Percentiles rank a stretch among this genome's conserved stretches.
Evolutionary conservation across 2,113 vertebrate genomes (phyloP).

Genomic region (Leptobrachium ailaonicum): DNA sequence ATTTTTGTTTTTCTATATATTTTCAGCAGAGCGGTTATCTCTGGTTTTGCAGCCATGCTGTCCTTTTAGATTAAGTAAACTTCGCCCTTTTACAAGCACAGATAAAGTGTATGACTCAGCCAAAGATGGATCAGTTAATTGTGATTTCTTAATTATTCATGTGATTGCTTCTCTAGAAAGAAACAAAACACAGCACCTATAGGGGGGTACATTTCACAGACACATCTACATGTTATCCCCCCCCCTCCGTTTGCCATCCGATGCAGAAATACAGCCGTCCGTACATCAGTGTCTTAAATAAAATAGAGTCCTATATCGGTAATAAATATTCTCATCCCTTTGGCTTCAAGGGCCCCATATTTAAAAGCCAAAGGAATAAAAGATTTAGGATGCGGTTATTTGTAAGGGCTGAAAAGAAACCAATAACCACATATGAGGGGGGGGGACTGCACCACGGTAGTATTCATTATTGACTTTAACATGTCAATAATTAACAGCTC

Average conservation of each 20-base stretch:
- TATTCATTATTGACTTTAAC: slow-evolving; percentile 48
- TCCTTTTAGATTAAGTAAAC: slow-evolving; percentile 7
- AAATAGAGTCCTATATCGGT: slow-evolving; percentile 22
- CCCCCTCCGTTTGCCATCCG: too few relatives aligned
- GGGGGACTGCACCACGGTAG: slow-evolving; percentile 28
- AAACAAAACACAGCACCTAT: slow-evolving; percentile 25
- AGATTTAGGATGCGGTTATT: slow-evolving; percentile 41
- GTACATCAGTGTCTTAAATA: neutral
- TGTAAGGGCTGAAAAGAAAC: slow-evolving; percentile 32
- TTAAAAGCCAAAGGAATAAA: neutral
- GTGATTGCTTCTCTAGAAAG: slow-evolving; percentile 26
- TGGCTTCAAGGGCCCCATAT: neutral
- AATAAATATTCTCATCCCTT: slow-evolving; percentile 24
- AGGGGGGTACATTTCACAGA: slow-evolving; percentile 14
- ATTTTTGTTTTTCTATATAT: slow-evolving; percentile 13
- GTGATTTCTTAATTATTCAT: slow-evolving; percentile 46
- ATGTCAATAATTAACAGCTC: slow-evolving; percentile 51
- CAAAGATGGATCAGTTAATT: slow-evolving; percentile 42
- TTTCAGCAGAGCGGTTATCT: slow-evolving; percentile 10
- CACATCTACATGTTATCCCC: too few relatives aligned
- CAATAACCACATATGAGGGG: slow-evolving; percentile 43
- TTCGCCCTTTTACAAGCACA: slow-evolving; percentile 3
- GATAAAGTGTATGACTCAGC: slow-evolving; percentile 23
- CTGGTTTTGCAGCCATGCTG: slow-evolving; percentile 11
- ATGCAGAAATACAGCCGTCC: neutral